Percentiles rank a stretch among this genome's conserved stretches.
Conservation (phyloP, 1,140 invertebrate species). For the Colletes latitarsis region DNA sequence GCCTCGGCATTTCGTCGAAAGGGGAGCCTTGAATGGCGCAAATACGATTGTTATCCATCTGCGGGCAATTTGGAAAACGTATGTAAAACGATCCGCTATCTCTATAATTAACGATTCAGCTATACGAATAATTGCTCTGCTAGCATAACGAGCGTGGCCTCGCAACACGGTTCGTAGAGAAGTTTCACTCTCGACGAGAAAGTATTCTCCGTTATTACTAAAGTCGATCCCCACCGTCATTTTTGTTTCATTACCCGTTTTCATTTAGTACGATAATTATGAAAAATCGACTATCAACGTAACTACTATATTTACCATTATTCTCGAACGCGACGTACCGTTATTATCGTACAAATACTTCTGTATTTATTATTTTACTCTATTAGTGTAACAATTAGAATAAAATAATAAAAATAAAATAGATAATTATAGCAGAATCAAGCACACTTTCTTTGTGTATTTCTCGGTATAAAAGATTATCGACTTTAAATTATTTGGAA, state of each 20-base stretch:
- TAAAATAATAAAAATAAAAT: no score
- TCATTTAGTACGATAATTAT: slow-evolving; percentile 13
- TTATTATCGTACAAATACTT: no score
- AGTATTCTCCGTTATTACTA: slow-evolving; percentile 63
- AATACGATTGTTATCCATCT: slow-evolving; percentile 88
- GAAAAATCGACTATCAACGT: neutral
- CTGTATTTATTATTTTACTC: no score
- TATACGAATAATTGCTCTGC: slow-evolving; percentile 61
- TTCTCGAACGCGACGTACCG: neutral
- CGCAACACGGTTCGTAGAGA: slow-evolving; percentile 57
- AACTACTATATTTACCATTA: neutral
- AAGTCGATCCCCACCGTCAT: slow-evolving; percentile 28
- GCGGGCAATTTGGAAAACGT: slow-evolving; percentile 44
- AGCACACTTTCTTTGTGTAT: no score
- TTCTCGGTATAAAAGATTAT: no score
- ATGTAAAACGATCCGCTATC: slow-evolving; percentile 53
- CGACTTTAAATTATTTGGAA: no score
- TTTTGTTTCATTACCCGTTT: neutral
- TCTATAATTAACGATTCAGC: slow-evolving; percentile 56
- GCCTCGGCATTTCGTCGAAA: slow-evolving; percentile 90
- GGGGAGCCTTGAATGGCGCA: slow-evolving; percentile 86
- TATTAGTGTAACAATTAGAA: no score
- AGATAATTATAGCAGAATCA: no score
- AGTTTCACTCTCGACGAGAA: slow-evolving; percentile 74
- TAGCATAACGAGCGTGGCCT: slow-evolving; percentile 62